These are phyloP conservation scores for Nomada ferruginata DNA, from an alignment of 2,888 invertebrate genomes.

Conservation along the genomic window DNA sequence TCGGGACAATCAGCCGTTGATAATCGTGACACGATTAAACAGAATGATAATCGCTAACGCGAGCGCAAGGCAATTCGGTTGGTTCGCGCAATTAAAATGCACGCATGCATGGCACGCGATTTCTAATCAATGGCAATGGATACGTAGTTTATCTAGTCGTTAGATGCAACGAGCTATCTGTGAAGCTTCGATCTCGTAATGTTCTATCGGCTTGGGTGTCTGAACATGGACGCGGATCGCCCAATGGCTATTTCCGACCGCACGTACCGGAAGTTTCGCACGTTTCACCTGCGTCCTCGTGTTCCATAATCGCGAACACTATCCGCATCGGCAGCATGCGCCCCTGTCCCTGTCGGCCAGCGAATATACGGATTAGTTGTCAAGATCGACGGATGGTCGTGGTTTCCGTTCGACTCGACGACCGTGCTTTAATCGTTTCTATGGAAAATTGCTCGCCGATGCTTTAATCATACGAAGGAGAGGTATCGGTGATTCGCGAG, in stretches of 20 bases:
- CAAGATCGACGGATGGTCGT: conserved; percentile 41
- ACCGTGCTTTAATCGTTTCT: conserved; percentile 19
- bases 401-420: conserved; percentile 48
- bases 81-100: conserved; percentile 42
- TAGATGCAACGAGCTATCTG: conserved; percentile 35
- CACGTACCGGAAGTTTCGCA: conserved; percentile 62
- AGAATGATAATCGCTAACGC: not conserved
- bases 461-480: too few species aligned
- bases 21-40: not conserved
- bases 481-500: too few species aligned
- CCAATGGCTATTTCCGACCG: conserved; percentile 62
- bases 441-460: conserved; percentile 34
- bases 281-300: conserved; percentile 55
- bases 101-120: conserved; percentile 21
- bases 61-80: not conserved
- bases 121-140: conserved; percentile 44
- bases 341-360: conserved; percentile 14
- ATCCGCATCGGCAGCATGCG: conserved; percentile 20
- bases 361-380: conserved; percentile 47
- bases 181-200: conserved; percentile 25
- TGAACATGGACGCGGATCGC: conserved; percentile 53
- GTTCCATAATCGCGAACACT: conserved; percentile 59
- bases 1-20: too few species aligned
- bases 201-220: conserved; percentile 27
- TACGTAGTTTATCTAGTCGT: conserved; percentile 54